Base-by-base conservation (phyloP, 2,888 invertebrate genomes). In the Oeneis ivallda region DNA sequence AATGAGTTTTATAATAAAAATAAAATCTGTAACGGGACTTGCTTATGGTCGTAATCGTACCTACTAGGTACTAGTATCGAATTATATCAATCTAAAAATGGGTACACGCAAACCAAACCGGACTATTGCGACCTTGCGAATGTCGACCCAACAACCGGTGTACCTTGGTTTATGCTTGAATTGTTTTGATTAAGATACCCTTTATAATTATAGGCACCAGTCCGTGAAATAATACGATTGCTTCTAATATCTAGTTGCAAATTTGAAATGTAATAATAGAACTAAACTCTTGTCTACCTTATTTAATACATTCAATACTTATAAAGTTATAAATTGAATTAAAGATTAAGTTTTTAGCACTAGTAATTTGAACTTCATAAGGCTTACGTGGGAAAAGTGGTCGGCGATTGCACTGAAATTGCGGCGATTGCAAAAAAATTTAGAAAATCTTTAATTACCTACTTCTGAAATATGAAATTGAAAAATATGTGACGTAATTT, bases 141-240 rank as follows among this genome's bases (percentile, higher is more conserved):
- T 54, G 54, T 54, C 54, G 54, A 54, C 54, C 54, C 39, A n/a
- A 54, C 39, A 39, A 39, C 54, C 54, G 54, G 54, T 37, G 39
- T 15, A 34, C 54, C 54, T 54, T 54, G 56, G 39, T 56, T 41
- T 17, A 56, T 41, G 56, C 56, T 56, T 41, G 39, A 56, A 56
- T 54, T 56, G 56, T 41, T 54, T 62, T 62, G 53, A 62, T 62
- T 62, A 62, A 45, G 62, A 45, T 62, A 62, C 53, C 64, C 43
- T 52, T 65, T 43, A 56, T 56, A 56, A 56, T 56, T 56, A 41
- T 56, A 41, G 54, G 52, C 34, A 32, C 32, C n/a, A 32, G 49
- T 49, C 34, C 41, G 41, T 41, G 11, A 56, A 56, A 56, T 56
- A 56, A 56, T 41, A 41, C 37, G 9, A 37, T 37, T 37, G 52